phyloP scores from a whole-genome alignment of 2,888 invertebrate genomes.

The Platycheirus albimanus region DNA sequence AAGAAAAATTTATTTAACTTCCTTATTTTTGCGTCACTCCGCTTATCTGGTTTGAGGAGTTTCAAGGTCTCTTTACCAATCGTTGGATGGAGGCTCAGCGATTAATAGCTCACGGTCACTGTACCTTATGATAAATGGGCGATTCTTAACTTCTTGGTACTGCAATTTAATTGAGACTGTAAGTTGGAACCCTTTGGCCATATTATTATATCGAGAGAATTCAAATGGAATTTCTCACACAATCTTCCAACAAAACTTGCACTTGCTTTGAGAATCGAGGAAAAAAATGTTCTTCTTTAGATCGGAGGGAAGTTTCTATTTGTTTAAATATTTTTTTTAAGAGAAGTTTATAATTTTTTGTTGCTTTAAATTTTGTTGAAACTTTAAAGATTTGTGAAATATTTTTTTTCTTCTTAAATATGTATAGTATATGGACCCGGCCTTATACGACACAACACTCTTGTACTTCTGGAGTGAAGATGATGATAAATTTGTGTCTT shows the following conservation, averaged over 20 bases:
- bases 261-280: constrained; percentile 1
- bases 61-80: constrained; percentile 66
- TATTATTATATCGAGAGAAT: constrained; percentile 63
- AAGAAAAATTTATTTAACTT: constrained; percentile 19
- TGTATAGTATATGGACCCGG: constrained; percentile 52
- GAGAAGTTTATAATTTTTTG: too few species aligned
- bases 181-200: constrained; percentile 67
- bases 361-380: too few species aligned
- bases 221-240: constrained; percentile 51
- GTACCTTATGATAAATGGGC: constrained; percentile 80
- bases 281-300: neutral
- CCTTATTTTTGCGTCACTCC: constrained; percentile 44
- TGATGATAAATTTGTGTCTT: constrained; percentile 45
- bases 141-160: constrained; percentile 73
- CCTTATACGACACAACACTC: constrained; percentile 64
- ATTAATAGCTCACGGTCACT: constrained; percentile 79
- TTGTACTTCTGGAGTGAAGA: constrained; percentile 23
- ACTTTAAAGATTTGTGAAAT: constrained; percentile 1
- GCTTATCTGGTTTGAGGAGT: constrained; percentile 23
- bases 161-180: constrained; percentile 64
- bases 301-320: neutral
- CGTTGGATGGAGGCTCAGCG: constrained; percentile 68
- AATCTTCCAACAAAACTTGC: constrained; percentile 30
- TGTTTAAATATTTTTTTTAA: neutral
- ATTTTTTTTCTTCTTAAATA: constrained; percentile 5